A percentile compares a stretch with the other conserved stretches of the same genome.
Evolutionary conservation across 2,888 invertebrate species (phyloP).

Genomic region (Loripinus fragilis): DNA sequence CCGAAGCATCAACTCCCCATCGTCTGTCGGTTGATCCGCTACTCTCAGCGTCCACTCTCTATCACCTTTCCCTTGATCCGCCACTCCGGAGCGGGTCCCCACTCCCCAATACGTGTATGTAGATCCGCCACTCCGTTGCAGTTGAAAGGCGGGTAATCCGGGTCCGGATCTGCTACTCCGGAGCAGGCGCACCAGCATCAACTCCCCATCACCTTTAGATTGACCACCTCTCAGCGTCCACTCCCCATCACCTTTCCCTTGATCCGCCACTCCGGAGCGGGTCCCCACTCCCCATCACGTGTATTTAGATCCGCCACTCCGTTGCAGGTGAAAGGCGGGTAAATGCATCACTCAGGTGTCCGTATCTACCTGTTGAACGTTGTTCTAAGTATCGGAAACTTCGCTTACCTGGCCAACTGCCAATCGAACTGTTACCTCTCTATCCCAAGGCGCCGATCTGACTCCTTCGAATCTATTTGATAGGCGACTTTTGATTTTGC

Average conservation of each 20-base stretch:
- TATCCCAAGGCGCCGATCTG: slow-evolving; percentile 46
- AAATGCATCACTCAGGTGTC: slow-evolving; percentile 20
- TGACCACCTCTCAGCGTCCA: too few relatives aligned
- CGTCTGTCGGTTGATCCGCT: too few relatives aligned
- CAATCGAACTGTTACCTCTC: slow-evolving; percentile 44
- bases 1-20: too few relatives aligned
- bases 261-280: neutral
- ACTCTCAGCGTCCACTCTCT: neutral
- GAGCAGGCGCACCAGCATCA: too few relatives aligned
- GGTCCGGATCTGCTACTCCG: too few relatives aligned
- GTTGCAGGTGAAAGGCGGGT: slow-evolving; percentile 11
- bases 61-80: neutral
- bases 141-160: slow-evolving; percentile 16
- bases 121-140: slow-evolving; percentile 1
- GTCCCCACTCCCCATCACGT: neutral
- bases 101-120: neutral
- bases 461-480: slow-evolving; percentile 34
- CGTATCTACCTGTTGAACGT: slow-evolving; percentile 7
- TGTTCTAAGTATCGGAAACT: slow-evolving; percentile 8
- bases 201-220: too few relatives aligned
- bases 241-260: neutral
- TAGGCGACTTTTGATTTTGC: slow-evolving; percentile 20
- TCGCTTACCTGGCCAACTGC: slow-evolving; percentile 34
- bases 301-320: neutral
- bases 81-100: neutral